Conservation (phyloP, 2,113 vertebrate genomes). For the Progne subis region DNA sequence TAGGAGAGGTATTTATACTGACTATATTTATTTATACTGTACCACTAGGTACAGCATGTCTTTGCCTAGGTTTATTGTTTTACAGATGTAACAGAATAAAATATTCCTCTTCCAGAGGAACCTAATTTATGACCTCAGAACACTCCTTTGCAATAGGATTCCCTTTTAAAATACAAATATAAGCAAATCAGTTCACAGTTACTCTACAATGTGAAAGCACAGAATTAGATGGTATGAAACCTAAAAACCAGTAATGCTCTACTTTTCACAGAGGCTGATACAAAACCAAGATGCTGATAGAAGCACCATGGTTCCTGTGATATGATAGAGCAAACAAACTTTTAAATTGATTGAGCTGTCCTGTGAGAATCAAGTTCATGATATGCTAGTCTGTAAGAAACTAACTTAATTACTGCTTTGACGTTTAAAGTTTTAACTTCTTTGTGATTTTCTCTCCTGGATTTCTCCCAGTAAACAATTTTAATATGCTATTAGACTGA, state of each 20-base stretch:
- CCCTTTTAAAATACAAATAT: not conserved
- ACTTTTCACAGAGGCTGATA: not conserved
- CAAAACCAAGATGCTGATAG: not conserved
- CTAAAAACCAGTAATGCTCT: not conserved
- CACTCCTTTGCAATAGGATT: not conserved
- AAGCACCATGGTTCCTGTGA: not conserved
- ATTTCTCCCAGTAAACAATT: not conserved
- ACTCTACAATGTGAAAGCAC: not conserved
- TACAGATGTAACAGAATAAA: not conserved
- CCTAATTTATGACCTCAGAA: not conserved
- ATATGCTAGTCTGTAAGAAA: not conserved
- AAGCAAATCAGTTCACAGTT: not conserved
- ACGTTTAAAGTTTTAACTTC: not conserved
- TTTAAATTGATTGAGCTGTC: not conserved
- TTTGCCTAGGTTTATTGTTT: not conserved
- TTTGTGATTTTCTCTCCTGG: not conserved
- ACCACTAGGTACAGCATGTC: not conserved
- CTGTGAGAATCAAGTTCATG: not conserved
- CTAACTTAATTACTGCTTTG: not conserved
- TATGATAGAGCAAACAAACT: not conserved
- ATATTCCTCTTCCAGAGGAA: not conserved
- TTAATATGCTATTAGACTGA: not conserved
- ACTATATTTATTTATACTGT: not conserved
- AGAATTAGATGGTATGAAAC: not conserved
- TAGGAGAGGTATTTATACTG: not conserved